A percentile compares a stretch with the other conserved stretches of the same genome.
phyloP scores from a whole-genome alignment of 64 coral and sea anemone genomes.

The Actinia tenebrosa region DNA sequence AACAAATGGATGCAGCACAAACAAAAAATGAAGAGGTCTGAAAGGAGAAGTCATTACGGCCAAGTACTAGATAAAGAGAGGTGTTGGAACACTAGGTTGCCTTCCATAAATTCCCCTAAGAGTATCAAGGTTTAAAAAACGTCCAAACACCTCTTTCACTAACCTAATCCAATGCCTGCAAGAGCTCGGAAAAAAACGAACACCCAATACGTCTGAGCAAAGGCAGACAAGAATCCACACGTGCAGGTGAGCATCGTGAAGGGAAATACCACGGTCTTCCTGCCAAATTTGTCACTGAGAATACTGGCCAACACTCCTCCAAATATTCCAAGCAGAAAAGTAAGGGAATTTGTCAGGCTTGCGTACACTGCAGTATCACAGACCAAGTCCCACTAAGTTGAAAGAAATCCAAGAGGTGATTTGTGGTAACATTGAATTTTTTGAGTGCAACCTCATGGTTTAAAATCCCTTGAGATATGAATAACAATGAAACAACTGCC shows the following conservation, averaged over 20 bases:
- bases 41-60: too few relatives aligned
- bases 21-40: too few relatives aligned
- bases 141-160: not conserved
- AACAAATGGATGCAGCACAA: too few relatives aligned
- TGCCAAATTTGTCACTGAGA: slow-evolving; percentile 35
- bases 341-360: slow-evolving; percentile 27
- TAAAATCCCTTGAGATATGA: too few relatives aligned
- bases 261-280: slow-evolving; percentile 35
- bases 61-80: too few relatives aligned
- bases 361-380: slow-evolving; percentile 30
- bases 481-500: too few relatives aligned
- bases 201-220: slow-evolving; percentile 35
- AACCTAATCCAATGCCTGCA: not conserved
- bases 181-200: slow-evolving; percentile 45
- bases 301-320: slow-evolving; percentile 11
- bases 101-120: too few relatives aligned
- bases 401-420: not conserved
- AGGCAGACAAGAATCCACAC: slow-evolving; percentile 33
- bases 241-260: not conserved
- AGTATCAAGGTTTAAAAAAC: too few relatives aligned
- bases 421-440: too few relatives aligned
- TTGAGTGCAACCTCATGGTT: too few relatives aligned
- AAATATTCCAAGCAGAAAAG: slow-evolving; percentile 23
- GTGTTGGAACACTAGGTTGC: too few relatives aligned
- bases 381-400: slow-evolving; percentile 31